These are phyloP conservation scores for Pollenia labialis DNA, from an alignment of 2,888 invertebrate genomes.

Conservation along the genomic window DNA sequence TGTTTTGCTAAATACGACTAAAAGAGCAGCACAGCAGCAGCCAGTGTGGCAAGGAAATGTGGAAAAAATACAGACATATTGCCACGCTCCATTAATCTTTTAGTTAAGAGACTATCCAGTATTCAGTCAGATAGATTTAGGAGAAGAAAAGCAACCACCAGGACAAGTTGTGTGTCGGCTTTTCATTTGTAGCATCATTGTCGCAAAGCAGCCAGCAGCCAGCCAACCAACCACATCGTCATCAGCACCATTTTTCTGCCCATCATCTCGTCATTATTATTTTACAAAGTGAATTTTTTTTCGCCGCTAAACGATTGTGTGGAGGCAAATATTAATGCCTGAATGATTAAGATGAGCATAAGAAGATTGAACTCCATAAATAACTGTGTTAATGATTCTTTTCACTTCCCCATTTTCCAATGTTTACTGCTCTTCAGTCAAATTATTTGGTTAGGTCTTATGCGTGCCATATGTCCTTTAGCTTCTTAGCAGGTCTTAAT, in stretches of 20 bases:
- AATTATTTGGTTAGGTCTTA: constrained; percentile 13
- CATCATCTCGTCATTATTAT: constrained; percentile 39
- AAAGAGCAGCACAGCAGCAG: constrained; percentile 33
- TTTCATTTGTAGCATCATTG: constrained; percentile 41
- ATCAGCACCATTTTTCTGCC: constrained; percentile 4
- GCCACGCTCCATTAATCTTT: constrained; percentile 72
- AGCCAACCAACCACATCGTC: constrained; percentile 25
- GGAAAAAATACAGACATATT: constrained; percentile 60
- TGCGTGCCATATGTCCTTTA: constrained; percentile 32
- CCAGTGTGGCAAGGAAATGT: constrained; percentile 21
- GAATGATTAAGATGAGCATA: constrained; percentile 64
- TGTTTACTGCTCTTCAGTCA: neutral
- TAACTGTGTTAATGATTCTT: constrained; percentile 65
- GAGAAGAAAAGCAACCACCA: constrained; percentile 57
- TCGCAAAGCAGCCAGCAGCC: neutral
- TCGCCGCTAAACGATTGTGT: constrained; percentile 48
- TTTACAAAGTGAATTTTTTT: constrained; percentile 51
- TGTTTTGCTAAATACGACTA: constrained; percentile 47
- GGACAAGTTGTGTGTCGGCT: constrained; percentile 56
- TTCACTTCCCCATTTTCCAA: constrained; percentile 16
- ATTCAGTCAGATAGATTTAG: neutral
- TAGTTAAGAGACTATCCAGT: constrained; percentile 59
- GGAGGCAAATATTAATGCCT: constrained; percentile 59
- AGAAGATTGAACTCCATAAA: constrained; percentile 66
- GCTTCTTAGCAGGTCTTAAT: constrained; percentile 2